Evolutionary conservation across 1,140 invertebrate genomes (phyloP), one percentile per base, ranked within the genome.

Genomic region (Scylla paramamosain): DNA sequence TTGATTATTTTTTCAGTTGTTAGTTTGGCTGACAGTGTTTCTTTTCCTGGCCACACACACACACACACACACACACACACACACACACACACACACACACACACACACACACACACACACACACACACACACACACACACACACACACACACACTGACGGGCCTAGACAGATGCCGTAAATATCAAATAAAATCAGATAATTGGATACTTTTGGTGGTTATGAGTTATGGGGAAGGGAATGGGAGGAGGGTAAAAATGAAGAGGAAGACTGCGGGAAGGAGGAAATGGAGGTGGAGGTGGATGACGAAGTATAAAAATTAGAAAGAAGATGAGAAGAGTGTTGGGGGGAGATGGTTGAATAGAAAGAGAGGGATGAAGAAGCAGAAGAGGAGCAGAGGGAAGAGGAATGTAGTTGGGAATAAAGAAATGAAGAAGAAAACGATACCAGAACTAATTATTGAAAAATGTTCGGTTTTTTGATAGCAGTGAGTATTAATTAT

Each of bases 161-260:
- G 25, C 1, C 67, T 77, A n/a, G 67, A 77, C 67, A 77, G 20
- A 77, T 77, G 67, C 67, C 25, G 25, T 77, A 77, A 77, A 77
- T 77, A 77, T 77, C 10, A 77, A 77, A 77, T 77, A 77, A 77
- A 77, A n/a, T 77, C 67, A 77, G 67, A 77, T 77, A 77, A 77
- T 77, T 77, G 67, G 67, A 77, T 77, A 77, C 67, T 77, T 77
- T 77, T 77, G 67, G 7, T 77, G 67, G 67, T 77, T 77, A n/a
- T 20, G 25, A 77, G 7, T n/a, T 77, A 20, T 1, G 67, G 10
- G n/a, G 67, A 25, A 0, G 67, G n/a, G 67, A 20, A 77, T n/a
- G n/a, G 67, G 20, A 77, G 67, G 25, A 77, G 67, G 67, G n/a
- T 2, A 20, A 77, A n/a, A n/a, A 77, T 7, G 67, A 77, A 20